Evolutionary conservation across 2,888 invertebrate species (phyloP).

Genomic region (Stenolophus ochropezus): DNA sequence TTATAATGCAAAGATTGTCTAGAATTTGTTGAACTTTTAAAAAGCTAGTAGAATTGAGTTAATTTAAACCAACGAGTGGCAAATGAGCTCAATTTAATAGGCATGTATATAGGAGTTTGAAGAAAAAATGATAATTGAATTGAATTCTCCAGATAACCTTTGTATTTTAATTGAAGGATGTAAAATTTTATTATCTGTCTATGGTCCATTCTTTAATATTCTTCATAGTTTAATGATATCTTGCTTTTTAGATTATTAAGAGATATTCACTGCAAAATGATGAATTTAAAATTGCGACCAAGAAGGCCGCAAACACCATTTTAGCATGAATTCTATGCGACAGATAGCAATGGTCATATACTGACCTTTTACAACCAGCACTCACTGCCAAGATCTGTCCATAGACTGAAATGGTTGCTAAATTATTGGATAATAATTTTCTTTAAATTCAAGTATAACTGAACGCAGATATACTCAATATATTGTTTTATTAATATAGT

Average conservation of each 20-base stretch:
- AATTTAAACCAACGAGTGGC: too few species aligned
- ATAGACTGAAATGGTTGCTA: constrained; percentile 25
- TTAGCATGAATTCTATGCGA: constrained; percentile 37
- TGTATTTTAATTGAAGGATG: too few species aligned
- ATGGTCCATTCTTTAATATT: neutral
- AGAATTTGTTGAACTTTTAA: too few species aligned
- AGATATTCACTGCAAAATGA: constrained; percentile 32
- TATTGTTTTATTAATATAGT: constrained; percentile 49
- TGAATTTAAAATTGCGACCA: constrained; percentile 20
- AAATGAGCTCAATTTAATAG: too few species aligned
- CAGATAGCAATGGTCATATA: constrained; percentile 35
- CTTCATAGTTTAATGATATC: neutral
- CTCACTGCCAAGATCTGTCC: constrained; percentile 55
- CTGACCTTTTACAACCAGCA: constrained; percentile 42
- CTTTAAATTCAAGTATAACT: constrained; percentile 24
- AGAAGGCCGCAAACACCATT: constrained; percentile 3
- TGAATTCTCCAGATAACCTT: too few species aligned
- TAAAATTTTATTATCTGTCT: too few species aligned
- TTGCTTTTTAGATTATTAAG: constrained; percentile 4
- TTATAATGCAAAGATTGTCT: too few species aligned
- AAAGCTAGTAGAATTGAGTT: too few species aligned
- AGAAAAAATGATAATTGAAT: too few species aligned
- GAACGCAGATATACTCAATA: constrained; percentile 15
- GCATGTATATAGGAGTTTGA: too few species aligned
- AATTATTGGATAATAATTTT: neutral